Evolutionary conservation across 2,113 vertebrate genomes (phyloP).

Genomic region (Brevimyrus niger): DNA sequence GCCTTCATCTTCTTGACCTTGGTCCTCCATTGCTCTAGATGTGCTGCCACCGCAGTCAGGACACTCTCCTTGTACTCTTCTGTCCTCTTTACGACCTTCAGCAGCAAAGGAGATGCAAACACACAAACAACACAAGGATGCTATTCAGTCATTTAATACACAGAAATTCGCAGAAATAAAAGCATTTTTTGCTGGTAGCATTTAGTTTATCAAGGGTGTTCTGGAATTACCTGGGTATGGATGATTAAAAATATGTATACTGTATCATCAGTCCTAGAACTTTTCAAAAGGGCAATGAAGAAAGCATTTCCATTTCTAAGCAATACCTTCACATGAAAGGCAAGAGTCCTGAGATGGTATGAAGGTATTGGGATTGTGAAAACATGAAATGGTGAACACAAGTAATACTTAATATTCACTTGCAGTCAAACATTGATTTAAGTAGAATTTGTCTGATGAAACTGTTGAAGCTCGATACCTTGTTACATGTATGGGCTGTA

Average conservation of each 20-base stretch:
- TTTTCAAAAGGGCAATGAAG: not conserved
- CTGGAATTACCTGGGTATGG: not conserved
- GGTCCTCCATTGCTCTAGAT: constrained; percentile 29
- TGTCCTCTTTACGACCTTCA: constrained; percentile 36
- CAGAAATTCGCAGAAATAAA: not conserved
- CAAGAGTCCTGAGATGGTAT: not conserved
- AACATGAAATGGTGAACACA: not conserved
- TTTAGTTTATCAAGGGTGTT: not conserved
- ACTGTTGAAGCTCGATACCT: not conserved
- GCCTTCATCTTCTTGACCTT: constrained; percentile 47
- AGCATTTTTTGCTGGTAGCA: not conserved
- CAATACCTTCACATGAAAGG: not conserved
- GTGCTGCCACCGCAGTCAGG: constrained; percentile 27
- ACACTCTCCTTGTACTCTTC: constrained; percentile 31
- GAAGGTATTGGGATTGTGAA: not conserved
- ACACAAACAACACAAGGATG: not conserved
- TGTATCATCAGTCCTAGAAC: not conserved
- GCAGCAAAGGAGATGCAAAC: not conserved
- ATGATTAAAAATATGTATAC: not conserved
- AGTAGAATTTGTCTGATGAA: not conserved
- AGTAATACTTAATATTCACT: not conserved
- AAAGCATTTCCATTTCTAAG: not conserved
- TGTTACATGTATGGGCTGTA: not conserved
- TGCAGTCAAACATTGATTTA: not conserved
- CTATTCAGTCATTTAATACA: not conserved